Base-by-base conservation (phyloP, 2,113 vertebrate species). In the Neogobius melanostomus region DNA sequence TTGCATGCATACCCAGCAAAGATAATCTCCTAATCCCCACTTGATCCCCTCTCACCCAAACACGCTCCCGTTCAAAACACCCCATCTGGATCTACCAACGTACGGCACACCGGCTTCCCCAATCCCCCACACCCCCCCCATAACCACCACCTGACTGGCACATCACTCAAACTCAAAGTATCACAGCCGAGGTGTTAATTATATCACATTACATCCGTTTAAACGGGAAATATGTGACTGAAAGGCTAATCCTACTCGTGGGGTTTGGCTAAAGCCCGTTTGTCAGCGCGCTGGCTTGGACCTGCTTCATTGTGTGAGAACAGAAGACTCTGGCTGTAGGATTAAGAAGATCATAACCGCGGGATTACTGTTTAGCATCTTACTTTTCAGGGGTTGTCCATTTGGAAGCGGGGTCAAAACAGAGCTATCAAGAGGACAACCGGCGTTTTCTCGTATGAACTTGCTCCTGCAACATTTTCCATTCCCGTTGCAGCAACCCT, bases 1-100 rank as follows among this genome's bases (percentile, higher is more conserved):
- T 69, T 51, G 71, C 50, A 66, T 45, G 15, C 44, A 72, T 36
- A 69, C 70, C 28, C 5, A 48, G 47, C 47, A 28, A 8, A n/a
- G 69, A 47, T 85, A 79, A 85, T 81, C 80, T 74, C 68, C 43
- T 81, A 82, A 86, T 83, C 82, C 77, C 21, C 71, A 81, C 77
- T 75, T 76, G 68, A 84, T 79, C 77, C 64, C 72, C 63, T 72
- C 45, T 83, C 66, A 61, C 75, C 48, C 61, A 75, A 83, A 72
- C 1, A 0, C 72, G 74, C 48, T 8, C 45, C 69, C 63, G 63
- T 52, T 68, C 16, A 48, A 62, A 69, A 79, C 4, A 4, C 52
- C 10, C 82, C 73, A 82, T 77, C 75, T 84, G 82, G 54, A 66
- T 43, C 10, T 28, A 53, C n/a, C 51, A 53, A 6, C 6, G 1